Conservation (phyloP, 2,888 invertebrate genomes). For the Lasioglossum villosulum region DNA sequence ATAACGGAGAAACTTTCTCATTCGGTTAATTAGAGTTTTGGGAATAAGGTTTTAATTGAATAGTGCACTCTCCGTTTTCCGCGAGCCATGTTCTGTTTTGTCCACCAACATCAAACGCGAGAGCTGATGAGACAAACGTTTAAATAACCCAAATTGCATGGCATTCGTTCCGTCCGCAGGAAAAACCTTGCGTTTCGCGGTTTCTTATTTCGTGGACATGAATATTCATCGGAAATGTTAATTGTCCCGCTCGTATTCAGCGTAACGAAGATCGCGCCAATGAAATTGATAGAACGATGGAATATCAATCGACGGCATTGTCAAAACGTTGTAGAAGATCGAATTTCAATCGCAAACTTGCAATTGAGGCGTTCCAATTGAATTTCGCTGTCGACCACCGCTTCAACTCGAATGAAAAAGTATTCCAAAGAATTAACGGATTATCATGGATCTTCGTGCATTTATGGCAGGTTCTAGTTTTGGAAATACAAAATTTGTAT, state of each 20-base stretch:
- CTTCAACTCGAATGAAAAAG: background rate
- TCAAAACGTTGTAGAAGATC: background rate
- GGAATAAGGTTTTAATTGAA: conserved; percentile 29
- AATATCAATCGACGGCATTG: background rate
- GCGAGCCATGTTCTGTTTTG: background rate
- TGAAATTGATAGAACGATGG: conserved; percentile 24
- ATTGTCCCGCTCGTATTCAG: conserved; percentile 18
- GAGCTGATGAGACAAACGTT: conserved; percentile 23
- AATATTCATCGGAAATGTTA: conserved; percentile 56
- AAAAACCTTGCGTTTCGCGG: conserved; percentile 14
- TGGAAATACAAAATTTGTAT: background rate
- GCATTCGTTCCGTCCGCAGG: conserved; percentile 7
- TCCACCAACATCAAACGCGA: conserved; percentile 11
- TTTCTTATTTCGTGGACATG: conserved; percentile 18
- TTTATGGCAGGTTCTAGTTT: too few species aligned
- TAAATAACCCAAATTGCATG: conserved; percentile 26
- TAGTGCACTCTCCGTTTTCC: background rate
- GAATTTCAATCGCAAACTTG: background rate
- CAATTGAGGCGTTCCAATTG: background rate
- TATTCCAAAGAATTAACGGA: background rate
- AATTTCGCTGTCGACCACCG: background rate
- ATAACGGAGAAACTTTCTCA: background rate
- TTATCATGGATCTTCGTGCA: background rate
- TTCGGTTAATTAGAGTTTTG: conserved; percentile 22
- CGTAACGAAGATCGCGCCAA: conserved; percentile 19